phyloP scores from a whole-genome alignment of 2,797 vertebrate species.

The Trichosurus vulpecula region DNA sequence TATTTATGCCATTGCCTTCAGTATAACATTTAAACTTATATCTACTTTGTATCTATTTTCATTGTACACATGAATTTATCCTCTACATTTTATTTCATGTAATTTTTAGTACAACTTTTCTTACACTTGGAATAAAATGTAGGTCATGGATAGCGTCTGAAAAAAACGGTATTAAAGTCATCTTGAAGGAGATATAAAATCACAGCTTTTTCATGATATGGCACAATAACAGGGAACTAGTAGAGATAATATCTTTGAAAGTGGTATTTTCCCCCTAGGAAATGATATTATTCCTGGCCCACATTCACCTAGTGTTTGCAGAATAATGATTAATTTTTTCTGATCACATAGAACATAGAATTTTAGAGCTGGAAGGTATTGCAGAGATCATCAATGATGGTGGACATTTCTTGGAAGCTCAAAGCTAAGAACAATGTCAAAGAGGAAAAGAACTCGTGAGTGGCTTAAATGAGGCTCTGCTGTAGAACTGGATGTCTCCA shows the following conservation, averaged over 20 bases:
- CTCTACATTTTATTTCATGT: not conserved
- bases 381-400: not conserved
- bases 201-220: not conserved
- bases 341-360: not conserved
- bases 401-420: not conserved
- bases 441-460: not conserved
- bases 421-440: not conserved
- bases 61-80: not conserved
- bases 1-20: not conserved
- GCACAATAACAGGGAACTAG: not conserved
- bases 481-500: not conserved
- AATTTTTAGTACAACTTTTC: not conserved
- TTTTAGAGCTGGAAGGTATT: not conserved
- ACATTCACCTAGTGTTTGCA: not conserved
- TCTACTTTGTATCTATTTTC: not conserved
- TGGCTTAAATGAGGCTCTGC: not conserved
- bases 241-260: constrained; percentile 12
- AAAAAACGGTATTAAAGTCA: not conserved
- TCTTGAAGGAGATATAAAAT: not conserved
- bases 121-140: not conserved
- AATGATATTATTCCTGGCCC: not conserved
- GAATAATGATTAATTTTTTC: not conserved
- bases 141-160: not conserved
- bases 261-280: not conserved
- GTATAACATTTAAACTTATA: not conserved